Evolutionary conservation across 2,797 vertebrate genomes (phyloP).

Genomic region (Etheostoma nigrum): DNA sequence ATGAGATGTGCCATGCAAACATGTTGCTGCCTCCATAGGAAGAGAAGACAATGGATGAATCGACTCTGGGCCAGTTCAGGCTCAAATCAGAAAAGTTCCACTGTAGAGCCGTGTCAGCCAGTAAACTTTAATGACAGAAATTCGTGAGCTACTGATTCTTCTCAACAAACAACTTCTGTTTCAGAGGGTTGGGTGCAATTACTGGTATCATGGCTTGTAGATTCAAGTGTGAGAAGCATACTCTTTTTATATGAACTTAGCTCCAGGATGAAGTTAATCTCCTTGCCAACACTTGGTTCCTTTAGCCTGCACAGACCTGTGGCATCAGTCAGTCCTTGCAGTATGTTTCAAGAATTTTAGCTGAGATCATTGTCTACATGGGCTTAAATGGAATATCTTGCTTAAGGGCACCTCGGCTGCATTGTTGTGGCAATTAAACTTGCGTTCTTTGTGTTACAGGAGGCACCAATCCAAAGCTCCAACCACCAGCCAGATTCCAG

Average conservation of each 20-base stretch:
- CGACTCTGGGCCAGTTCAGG: constrained; percentile 12
- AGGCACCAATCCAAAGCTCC: not conserved
- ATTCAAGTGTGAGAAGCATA: not conserved
- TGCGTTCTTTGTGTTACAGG: accelerated
- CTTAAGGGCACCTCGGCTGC: not conserved
- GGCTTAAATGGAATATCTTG: not conserved
- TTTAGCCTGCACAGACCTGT: constrained; percentile 16
- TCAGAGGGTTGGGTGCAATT: not conserved
- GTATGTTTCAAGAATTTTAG: not conserved
- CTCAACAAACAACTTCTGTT: constrained; percentile 4
- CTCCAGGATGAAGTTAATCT: constrained; percentile 8
- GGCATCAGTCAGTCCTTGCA: no score
- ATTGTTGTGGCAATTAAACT: not conserved
- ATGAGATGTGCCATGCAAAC: not conserved
- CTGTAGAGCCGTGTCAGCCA: not conserved
- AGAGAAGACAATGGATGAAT: constrained; percentile 31
- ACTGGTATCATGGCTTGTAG: not conserved
- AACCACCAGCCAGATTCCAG: not conserved
- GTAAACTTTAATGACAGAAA: not conserved
- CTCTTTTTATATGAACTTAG: constrained; percentile 2
- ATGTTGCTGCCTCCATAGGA: not conserved
- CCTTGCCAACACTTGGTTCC: not conserved
- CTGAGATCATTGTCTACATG: not conserved
- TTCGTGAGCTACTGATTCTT: not conserved
- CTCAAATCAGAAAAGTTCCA: not conserved